Evolutionary conservation across 2,888 invertebrate genomes (phyloP).

Genomic region (Pollenia amentaria): DNA sequence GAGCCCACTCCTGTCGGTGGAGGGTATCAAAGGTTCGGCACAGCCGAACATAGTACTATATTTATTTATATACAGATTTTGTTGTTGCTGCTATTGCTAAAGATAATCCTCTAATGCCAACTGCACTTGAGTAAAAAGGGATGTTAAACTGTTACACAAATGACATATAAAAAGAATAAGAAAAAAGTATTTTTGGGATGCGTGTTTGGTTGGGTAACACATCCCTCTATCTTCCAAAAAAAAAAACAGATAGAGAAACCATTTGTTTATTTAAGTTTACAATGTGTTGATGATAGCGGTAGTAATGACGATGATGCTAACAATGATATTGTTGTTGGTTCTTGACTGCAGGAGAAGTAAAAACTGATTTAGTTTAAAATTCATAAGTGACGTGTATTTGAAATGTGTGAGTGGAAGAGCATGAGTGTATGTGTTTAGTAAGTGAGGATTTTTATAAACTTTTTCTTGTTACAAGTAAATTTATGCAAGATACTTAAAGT

Average conservation of each 20-base stretch:
- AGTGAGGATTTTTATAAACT: constrained; percentile 37
- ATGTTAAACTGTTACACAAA: constrained; percentile 65
- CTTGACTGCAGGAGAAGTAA: constrained; percentile 35
- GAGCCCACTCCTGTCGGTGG: too few species aligned
- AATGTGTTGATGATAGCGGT: constrained; percentile 10
- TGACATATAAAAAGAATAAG: neutral
- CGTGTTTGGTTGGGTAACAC: neutral
- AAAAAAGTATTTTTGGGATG: constrained; percentile 43
- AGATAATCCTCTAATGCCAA: constrained; percentile 73
- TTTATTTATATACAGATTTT: constrained; percentile 41
- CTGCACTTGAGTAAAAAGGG: constrained; percentile 73
- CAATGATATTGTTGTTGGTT: constrained; percentile 43
- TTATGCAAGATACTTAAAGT: constrained; percentile 71
- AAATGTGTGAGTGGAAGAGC: neutral
- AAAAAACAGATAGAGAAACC: constrained; percentile 53
- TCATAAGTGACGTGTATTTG: constrained; percentile 56
- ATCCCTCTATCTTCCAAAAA: neutral
- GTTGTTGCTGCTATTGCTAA: constrained; percentile 51
- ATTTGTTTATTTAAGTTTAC: constrained; percentile 58
- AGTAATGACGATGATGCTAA: constrained; percentile 17
- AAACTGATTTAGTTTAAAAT: constrained; percentile 71
- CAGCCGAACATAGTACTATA: too few species aligned
- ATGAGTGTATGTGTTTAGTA: constrained; percentile 11
- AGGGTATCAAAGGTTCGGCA: too few species aligned
- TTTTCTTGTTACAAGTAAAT: constrained; percentile 56